Evolutionary conservation across 2,113 vertebrate genomes (phyloP).

Genomic region (Pluvialis apricaria): DNA sequence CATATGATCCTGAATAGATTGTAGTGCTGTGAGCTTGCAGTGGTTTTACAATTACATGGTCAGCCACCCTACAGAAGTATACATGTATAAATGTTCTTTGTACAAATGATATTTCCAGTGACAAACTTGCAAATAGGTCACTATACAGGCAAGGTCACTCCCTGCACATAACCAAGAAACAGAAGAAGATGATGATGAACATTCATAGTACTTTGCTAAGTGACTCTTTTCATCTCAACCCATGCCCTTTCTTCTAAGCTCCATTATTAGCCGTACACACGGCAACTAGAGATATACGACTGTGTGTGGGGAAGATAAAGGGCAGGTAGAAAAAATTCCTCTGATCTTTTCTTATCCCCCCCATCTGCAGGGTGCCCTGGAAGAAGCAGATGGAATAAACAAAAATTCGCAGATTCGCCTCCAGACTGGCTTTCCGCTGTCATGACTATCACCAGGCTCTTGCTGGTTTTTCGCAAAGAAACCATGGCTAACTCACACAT

Average conservation of each 20-base stretch:
- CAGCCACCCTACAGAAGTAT: background rate
- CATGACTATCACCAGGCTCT: background rate
- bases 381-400: background rate
- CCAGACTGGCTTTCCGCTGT: background rate
- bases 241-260: background rate
- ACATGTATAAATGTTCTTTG: background rate
- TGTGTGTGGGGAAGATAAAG: background rate
- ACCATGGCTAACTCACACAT: background rate
- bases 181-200: background rate
- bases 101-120: background rate
- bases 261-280: background rate
- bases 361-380: background rate
- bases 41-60: background rate
- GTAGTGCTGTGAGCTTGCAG: background rate
- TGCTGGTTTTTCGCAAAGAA: background rate
- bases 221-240: background rate
- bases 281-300: background rate
- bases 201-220: background rate
- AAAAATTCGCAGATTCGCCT: background rate
- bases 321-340: slow-evolving; percentile 33
- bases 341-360: slow-evolving; percentile 3
- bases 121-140: background rate
- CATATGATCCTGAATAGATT: background rate
- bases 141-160: background rate
- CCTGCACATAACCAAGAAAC: background rate